Conservation (phyloP, 1,140 invertebrate genomes). For the Potamilus streckersoni region DNA sequence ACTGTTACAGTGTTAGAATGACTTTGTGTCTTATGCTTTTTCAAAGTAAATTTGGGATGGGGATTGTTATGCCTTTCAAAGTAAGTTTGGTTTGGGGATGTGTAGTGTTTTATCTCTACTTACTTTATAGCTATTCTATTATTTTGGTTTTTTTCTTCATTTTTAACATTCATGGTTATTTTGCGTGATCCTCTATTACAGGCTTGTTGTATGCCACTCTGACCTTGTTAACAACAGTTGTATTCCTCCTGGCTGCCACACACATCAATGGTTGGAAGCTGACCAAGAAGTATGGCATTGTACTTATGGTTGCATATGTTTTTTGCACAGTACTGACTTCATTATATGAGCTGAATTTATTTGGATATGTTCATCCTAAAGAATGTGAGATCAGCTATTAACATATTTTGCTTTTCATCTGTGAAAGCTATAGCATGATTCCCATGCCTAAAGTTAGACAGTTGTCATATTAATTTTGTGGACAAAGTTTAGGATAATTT, state of each 20-base stretch:
- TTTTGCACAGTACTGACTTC: slow-evolving; percentile 56
- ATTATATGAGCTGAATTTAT: slow-evolving; percentile 65
- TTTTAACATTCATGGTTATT: neutral
- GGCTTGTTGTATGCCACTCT: slow-evolving; percentile 61
- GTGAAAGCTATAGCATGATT: no score
- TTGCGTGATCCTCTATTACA: slow-evolving; percentile 30
- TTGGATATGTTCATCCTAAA: slow-evolving; percentile 63
- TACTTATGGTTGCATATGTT: slow-evolving; percentile 58
- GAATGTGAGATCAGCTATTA: slow-evolving; percentile 51
- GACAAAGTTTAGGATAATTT: no score
- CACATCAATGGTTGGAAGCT: slow-evolving; percentile 63
- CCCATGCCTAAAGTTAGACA: no score
- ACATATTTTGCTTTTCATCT: no score
- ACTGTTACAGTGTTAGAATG: no score
- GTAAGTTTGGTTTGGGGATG: no score
- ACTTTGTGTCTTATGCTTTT: no score
- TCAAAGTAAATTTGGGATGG: no score
- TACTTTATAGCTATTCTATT: no score
- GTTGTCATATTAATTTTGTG: no score
- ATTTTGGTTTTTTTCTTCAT: slow-evolving; percentile 1
- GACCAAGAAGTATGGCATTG: slow-evolving; percentile 55
- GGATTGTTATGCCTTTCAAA: no score
- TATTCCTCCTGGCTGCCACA: slow-evolving; percentile 55
- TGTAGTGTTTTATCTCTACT: no score
- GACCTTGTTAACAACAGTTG: slow-evolving; percentile 61